Percentiles rank a stretch among this genome's conserved stretches.
phyloP scores from a whole-genome alignment of 30 jellyfish, hydroid and myxozoan genomes.

The Chrysaora quinquecirrha region DNA sequence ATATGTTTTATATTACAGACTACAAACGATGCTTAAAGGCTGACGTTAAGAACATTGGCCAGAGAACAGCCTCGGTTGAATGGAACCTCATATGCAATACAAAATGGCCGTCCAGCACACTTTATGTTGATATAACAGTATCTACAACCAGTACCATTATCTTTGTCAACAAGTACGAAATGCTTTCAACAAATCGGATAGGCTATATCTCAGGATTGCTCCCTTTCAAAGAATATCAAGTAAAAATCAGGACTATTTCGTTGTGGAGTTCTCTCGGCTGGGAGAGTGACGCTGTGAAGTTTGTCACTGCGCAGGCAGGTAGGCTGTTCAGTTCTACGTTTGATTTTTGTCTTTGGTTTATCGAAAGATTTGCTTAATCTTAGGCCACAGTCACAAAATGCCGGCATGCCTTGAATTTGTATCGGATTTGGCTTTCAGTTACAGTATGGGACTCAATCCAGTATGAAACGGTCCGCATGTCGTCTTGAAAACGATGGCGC shows the following conservation, averaged over 20 bases:
- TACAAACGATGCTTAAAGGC: slow-evolving; percentile 24
- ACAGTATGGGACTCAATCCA: too few relatives aligned
- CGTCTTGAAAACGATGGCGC: too few relatives aligned
- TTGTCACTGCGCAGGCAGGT: slow-evolving; percentile 13
- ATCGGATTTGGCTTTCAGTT: too few relatives aligned
- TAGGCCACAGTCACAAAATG: too few relatives aligned
- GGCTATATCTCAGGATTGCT: background rate
- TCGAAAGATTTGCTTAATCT: too few relatives aligned
- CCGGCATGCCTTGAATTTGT: too few relatives aligned
- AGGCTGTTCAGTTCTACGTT: too few relatives aligned
- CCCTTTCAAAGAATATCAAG: slow-evolving; percentile 32
- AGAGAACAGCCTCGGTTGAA: background rate
- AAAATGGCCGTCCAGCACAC: background rate
- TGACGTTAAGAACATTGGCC: background rate
- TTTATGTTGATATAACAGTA: slow-evolving; percentile 38
- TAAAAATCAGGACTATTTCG: slow-evolving; percentile 37
- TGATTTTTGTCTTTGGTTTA: too few relatives aligned
- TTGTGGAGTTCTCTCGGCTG: background rate
- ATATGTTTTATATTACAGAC: slow-evolving; percentile 25
- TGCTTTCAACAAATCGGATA: background rate
- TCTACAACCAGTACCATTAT: background rate
- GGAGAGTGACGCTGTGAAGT: background rate
- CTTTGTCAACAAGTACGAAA: background rate
- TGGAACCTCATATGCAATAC: slow-evolving; percentile 46
- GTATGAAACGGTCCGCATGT: too few relatives aligned